Percentiles rank a stretch among this genome's conserved stretches.
Evolutionary conservation across 2,888 invertebrate species (phyloP).

Genomic region (Sesamia inferens): DNA sequence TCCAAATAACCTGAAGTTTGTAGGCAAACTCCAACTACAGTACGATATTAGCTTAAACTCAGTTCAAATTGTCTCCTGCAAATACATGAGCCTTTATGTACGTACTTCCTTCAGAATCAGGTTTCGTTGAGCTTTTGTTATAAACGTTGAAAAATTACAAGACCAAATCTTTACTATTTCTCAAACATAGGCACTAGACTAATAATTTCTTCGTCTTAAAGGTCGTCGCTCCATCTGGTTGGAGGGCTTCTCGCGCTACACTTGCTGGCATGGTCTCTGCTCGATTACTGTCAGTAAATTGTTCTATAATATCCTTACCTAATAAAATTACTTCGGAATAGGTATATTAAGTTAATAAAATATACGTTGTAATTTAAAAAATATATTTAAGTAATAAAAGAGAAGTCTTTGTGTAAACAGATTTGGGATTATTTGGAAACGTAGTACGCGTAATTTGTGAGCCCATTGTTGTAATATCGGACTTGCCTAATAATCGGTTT

Average conservation of each 20-base stretch:
- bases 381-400: neutral
- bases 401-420: neutral
- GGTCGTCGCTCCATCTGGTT: no score
- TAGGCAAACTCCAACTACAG: neutral
- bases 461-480: neutral
- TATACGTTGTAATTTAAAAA: neutral
- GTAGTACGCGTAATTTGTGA: constrained; percentile 5
- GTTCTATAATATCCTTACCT: neutral
- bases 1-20: constrained; percentile 7
- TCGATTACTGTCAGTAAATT: no score
- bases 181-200: no score
- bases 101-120: no score
- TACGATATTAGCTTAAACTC: neutral
- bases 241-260: no score
- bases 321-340: neutral
- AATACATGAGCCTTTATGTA: no score
- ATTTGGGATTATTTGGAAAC: neutral
- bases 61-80: neutral
- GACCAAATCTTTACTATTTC: no score
- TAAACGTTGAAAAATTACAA: no score
- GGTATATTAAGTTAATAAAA: no score
- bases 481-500: neutral
- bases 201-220: no score
- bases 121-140: no score
- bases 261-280: no score